Conservation (phyloP, 2,888 invertebrate genomes). For the Callosobruchus maculatus region DNA sequence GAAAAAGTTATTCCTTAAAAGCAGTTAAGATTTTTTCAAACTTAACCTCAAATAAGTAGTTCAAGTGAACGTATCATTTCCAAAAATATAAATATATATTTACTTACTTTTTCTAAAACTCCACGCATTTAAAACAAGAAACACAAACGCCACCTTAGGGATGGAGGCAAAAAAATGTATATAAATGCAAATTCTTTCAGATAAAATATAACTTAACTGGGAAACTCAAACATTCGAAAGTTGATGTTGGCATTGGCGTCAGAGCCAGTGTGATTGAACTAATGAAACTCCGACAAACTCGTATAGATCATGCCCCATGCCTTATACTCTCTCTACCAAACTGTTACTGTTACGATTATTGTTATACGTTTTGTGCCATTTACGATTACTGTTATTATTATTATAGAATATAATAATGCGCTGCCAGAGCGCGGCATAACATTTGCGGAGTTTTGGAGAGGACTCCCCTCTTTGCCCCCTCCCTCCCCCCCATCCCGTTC, state of each 20-base stretch:
- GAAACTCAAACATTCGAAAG: background rate
- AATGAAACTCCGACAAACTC: constrained; percentile 43
- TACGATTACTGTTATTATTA: constrained; percentile 40
- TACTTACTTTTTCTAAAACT: no score
- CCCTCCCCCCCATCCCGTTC: background rate
- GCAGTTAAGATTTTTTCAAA: no score
- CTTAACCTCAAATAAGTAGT: no score
- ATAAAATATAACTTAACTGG: no score
- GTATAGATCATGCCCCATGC: constrained; percentile 27
- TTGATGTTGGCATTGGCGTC: background rate
- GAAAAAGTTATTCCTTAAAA: no score
- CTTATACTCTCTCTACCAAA: constrained; percentile 37
- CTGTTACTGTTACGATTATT: constrained; percentile 48
- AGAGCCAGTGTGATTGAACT: constrained; percentile 40
- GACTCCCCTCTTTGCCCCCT: constrained; percentile 1
- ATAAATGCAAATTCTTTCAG: no score
- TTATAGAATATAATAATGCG: constrained; percentile 40
- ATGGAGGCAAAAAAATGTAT: no score
- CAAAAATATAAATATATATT: no score
- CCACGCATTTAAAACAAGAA: no score
- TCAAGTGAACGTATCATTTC: no score
- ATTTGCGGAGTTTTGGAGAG: constrained; percentile 22
- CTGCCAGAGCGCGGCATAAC: constrained; percentile 12
- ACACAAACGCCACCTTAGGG: no score
- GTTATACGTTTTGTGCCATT: constrained; percentile 42